Conservation (phyloP, 92 coral and sea anemone species). For the Porites rus region DNA sequence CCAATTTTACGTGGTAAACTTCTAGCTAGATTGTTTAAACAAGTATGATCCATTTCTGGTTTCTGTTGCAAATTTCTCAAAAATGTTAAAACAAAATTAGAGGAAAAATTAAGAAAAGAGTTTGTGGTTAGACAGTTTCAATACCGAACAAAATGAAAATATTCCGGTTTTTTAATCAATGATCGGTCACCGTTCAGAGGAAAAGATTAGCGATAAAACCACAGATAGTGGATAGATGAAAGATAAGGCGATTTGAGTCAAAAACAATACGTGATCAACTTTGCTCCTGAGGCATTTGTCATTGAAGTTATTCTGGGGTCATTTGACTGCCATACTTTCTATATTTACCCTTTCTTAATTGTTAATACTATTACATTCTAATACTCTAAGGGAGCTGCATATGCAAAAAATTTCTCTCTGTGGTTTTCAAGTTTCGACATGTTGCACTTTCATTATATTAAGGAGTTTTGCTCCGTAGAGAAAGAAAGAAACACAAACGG, state of each 20-base stretch:
- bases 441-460: no score
- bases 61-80: no score
- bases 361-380: no score
- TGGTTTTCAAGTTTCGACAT: no score
- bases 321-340: not conserved
- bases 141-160: not conserved
- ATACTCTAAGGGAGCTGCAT: no score
- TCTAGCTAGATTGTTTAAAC: no score
- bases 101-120: not conserved
- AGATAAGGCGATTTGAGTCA: not conserved
- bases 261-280: not conserved
- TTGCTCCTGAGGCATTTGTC: no score
- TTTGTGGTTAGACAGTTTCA: not conserved
- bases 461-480: no score
- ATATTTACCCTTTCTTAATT: not conserved
- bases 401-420: no score
- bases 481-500: no score
- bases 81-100: not conserved
- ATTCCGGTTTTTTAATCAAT: not conserved
- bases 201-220: constrained; percentile 2
- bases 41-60: no score
- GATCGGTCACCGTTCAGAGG: not conserved
- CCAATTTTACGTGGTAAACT: no score
- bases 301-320: not conserved
- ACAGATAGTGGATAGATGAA: not conserved